Evolutionary conservation across 1,140 invertebrate species (phyloP).

Genomic region (Acromyrmex heyeri): DNA sequence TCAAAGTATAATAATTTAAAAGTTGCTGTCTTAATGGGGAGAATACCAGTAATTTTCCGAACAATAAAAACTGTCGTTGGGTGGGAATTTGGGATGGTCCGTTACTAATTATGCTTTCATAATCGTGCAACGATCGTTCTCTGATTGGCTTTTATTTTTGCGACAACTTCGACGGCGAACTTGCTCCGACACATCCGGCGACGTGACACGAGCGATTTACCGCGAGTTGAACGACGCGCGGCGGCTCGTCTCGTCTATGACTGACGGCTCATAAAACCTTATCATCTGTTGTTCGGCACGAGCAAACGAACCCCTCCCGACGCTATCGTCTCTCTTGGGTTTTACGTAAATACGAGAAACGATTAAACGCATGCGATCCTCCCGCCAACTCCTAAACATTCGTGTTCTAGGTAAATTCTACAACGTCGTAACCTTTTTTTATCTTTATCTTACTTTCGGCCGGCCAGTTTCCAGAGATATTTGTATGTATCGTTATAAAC

Average conservation of each 20-base stretch:
- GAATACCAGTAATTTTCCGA: constrained; percentile 46
- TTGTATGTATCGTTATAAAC: constrained; percentile 8
- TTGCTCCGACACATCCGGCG: constrained; percentile 42
- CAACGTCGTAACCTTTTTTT: constrained; percentile 48
- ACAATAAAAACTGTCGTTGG: constrained; percentile 65
- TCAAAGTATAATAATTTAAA: constrained; percentile 25
- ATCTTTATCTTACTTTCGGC: constrained; percentile 29
- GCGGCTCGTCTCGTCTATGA: constrained; percentile 74
- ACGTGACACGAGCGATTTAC: neutral
- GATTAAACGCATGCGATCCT: constrained; percentile 71
- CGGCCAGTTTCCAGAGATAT: constrained; percentile 23
- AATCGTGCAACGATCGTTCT: neutral
- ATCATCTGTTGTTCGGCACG: constrained; percentile 78
- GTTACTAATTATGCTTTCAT: neutral
- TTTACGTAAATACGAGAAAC: constrained; percentile 80
- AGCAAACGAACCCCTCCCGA: constrained; percentile 75
- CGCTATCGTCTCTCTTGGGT: constrained; percentile 74
- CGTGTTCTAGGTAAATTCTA: constrained; percentile 53
- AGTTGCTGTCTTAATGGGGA: neutral
- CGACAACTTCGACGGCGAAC: constrained; percentile 32
- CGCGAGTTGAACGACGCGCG: constrained; percentile 32
- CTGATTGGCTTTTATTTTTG: constrained; percentile 21
- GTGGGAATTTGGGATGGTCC: constrained; percentile 21
- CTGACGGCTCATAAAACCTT: constrained; percentile 83
- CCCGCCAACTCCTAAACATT: constrained; percentile 56